These are phyloP conservation scores for Sycophaga agraensis DNA, from an alignment of 1,140 invertebrate species.

Conservation along the genomic window DNA sequence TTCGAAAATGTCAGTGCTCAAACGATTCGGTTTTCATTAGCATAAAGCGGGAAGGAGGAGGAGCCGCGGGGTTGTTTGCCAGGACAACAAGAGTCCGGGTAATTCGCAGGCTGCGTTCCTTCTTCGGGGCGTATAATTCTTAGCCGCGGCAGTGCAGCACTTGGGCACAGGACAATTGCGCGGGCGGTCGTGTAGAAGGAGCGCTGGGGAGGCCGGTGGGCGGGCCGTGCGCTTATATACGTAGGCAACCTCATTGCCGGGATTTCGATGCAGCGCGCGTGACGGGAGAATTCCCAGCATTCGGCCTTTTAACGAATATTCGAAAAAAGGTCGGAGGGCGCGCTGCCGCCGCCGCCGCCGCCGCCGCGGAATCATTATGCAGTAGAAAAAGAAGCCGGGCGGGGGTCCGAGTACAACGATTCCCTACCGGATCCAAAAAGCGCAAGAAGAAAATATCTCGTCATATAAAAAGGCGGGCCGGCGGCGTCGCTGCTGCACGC, in stretches of 20 bases:
- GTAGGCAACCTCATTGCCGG: constrained; percentile 24
- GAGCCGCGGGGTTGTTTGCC: no score
- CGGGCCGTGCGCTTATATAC: no score
- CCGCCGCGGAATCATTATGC: constrained; percentile 25
- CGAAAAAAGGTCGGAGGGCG: constrained; percentile 18
- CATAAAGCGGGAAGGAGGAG: no score
- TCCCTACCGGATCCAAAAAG: constrained; percentile 19
- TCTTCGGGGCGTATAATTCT: no score
- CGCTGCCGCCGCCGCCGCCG: not conserved
- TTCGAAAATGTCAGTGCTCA: no score
- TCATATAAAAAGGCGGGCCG: constrained; percentile 14
- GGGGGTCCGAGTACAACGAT: constrained; percentile 12
- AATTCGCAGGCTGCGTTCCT: no score
- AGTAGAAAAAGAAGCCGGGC: constrained; percentile 21
- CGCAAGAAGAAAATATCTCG: constrained; percentile 27
- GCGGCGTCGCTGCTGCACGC: constrained; percentile 2
- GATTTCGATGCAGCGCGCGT: constrained; percentile 30
- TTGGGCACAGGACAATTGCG: no score
- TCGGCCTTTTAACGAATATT: constrained; percentile 30
- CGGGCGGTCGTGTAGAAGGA: no score
- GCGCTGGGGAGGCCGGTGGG: no score
- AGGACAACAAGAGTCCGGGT: no score
- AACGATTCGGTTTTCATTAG: no score
- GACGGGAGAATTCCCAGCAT: constrained; percentile 20
- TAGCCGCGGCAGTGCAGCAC: no score